Percentiles rank a stretch among this genome's conserved stretches.
These are phyloP conservation scores for western clawed frog (Xenopus tropicalis) DNA, from an alignment of 2,113 vertebrate species.

Conservation along the genomic window DNA sequence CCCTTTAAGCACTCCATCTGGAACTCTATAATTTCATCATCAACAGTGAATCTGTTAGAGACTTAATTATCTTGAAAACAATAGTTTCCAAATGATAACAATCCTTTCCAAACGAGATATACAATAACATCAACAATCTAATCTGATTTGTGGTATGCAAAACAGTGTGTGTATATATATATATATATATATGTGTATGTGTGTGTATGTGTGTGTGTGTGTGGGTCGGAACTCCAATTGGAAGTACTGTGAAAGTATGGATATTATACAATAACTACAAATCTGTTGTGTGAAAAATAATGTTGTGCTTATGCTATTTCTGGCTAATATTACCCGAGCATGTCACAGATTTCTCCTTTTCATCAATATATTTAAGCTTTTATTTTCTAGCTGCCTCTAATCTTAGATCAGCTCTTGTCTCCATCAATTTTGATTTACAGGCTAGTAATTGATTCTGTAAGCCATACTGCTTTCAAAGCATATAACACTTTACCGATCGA, in stretches of 20 bases:
- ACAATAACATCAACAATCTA: too few species aligned
- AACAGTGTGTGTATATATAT: background rate
- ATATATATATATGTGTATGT: too few species aligned
- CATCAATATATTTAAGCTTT: slow-evolving; percentile 33
- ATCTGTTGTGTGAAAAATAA: background rate
- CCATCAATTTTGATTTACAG: slow-evolving; percentile 40
- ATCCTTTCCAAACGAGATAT: too few species aligned
- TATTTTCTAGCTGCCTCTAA: slow-evolving; percentile 28
- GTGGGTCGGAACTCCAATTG: too few species aligned
- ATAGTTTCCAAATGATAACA: too few species aligned
- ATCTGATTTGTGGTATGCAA: background rate
- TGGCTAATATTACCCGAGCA: background rate
- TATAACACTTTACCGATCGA: slow-evolving; percentile 28
- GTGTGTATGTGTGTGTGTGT: too few species aligned
- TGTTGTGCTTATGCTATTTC: background rate
- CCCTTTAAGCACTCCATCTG: too few species aligned
- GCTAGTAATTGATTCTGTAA: slow-evolving; percentile 40
- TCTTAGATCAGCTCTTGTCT: slow-evolving; percentile 33
- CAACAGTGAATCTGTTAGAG: too few species aligned
- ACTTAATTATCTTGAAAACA: too few species aligned
- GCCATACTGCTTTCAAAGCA: slow-evolving; percentile 30
- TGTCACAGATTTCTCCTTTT: slow-evolving; percentile 1
- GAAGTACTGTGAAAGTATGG: background rate
- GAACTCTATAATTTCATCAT: too few species aligned
- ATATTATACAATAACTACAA: background rate